Conservation (phyloP, 2,113 vertebrate species). For the Apteryx mantelli region DNA sequence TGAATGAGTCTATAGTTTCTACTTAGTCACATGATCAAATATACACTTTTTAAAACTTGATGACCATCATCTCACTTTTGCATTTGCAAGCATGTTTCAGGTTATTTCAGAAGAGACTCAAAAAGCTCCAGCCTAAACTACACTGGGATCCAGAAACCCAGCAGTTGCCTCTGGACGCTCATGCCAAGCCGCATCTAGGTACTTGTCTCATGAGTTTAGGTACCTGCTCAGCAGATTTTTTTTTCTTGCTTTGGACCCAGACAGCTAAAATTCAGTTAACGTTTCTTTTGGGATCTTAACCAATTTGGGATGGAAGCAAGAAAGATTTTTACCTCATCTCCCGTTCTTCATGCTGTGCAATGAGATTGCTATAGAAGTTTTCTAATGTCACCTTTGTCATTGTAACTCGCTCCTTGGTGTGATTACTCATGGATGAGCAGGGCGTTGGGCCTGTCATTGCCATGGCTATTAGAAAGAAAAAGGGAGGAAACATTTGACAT, state of each 20-base stretch:
- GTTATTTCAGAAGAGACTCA: neutral
- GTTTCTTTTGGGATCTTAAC: neutral
- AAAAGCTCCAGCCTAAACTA: neutral
- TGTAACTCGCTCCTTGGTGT: conserved; percentile 97
- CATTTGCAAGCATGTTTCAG: neutral
- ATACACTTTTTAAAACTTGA: rapidly evolving
- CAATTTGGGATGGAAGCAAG: neutral
- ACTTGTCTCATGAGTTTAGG: neutral
- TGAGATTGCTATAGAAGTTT: conserved; percentile 98
- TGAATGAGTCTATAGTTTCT: neutral
- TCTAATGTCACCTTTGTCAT: conserved; percentile 98
- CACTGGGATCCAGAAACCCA: neutral
- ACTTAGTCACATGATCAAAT: neutral
- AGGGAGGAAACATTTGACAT: neutral
- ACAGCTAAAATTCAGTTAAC: rapidly evolving
- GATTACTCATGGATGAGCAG: conserved; percentile 96
- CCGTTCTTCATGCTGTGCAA: conserved; percentile 94
- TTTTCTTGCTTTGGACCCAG: neutral
- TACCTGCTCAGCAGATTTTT: rapidly evolving
- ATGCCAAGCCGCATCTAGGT: neutral
- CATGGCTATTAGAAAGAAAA: conserved; percentile 82
- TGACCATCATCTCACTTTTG: neutral
- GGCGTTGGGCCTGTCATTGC: conserved; percentile 95
- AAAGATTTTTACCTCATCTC: conserved; percentile 90
- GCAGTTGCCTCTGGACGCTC: neutral